Percentiles rank a stretch among this genome's conserved stretches.
Evolutionary conservation across 2,888 invertebrate species (phyloP).

Genomic region (Drosophila sordidula): DNA sequence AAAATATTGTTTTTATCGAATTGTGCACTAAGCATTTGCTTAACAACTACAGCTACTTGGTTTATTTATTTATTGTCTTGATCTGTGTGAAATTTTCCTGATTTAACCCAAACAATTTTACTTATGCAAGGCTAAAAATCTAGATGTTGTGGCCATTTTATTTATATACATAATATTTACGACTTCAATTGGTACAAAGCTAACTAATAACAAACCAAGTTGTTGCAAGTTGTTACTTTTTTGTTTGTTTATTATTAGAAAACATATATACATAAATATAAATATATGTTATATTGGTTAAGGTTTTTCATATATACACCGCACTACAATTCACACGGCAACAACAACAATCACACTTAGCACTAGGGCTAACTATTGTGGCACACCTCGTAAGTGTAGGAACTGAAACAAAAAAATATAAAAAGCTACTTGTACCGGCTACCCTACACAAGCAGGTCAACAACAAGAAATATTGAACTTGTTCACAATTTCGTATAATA

Average conservation of each 20-base stretch:
- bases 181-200: slow-evolving; percentile 25
- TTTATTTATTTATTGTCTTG: slow-evolving; percentile 49
- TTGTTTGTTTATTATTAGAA: slow-evolving; percentile 13
- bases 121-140: slow-evolving; percentile 31
- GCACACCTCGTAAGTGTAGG: slow-evolving; percentile 59
- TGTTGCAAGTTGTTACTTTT: slow-evolving; percentile 46
- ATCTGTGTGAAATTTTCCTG: slow-evolving; percentile 31
- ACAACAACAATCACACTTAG: slow-evolving; percentile 35
- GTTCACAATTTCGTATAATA: slow-evolving; percentile 18
- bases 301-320: slow-evolving; percentile 30
- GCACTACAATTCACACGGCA: slow-evolving; percentile 26
- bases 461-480: slow-evolving; percentile 1
- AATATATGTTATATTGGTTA: slow-evolving; percentile 33
- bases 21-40: slow-evolving; percentile 45
- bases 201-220: slow-evolving; percentile 40
- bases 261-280: slow-evolving; percentile 2
- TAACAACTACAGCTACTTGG: slow-evolving; percentile 58
- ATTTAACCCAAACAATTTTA: slow-evolving; percentile 17
- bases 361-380: slow-evolving; percentile 63
- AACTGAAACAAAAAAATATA: slow-evolving; percentile 12
- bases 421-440: slow-evolving; percentile 25
- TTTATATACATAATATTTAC: slow-evolving; percentile 11
- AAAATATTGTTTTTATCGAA: slow-evolving; percentile 23
- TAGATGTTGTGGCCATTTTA: slow-evolving; percentile 50
- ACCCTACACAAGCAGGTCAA: slow-evolving; percentile 37